These are phyloP conservation scores for Crotalus helleri DNA, from an alignment of 2,113 vertebrate genomes.

Conservation along the genomic window DNA sequence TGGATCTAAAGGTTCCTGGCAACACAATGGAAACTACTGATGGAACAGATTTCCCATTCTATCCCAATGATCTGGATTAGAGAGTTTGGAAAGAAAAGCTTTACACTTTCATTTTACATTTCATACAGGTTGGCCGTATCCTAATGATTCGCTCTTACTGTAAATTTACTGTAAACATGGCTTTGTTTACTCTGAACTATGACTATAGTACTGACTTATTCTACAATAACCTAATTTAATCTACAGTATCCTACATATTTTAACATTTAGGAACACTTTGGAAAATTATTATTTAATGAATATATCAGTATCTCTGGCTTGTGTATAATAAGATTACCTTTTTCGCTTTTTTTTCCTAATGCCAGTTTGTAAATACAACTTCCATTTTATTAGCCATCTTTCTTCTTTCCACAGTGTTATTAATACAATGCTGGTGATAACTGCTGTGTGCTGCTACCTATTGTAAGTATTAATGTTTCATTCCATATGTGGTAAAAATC, in stretches of 20 bases:
- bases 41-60: background rate
- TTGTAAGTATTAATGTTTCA: conserved; percentile 86
- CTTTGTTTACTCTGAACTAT: background rate
- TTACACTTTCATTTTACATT: background rate
- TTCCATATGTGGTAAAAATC: background rate
- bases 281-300: background rate
- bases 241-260: background rate
- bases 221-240: background rate
- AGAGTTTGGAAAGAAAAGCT: background rate
- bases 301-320: background rate
- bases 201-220: background rate
- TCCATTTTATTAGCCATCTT: conserved; percentile 26
- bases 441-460: conserved; percentile 94
- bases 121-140: background rate
- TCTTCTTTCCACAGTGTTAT: conserved; percentile 79
- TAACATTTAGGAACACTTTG: background rate
- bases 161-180: background rate
- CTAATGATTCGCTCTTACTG: background rate
- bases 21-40: background rate
- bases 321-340: background rate
- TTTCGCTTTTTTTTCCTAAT: background rate
- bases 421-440: conserved; percentile 93
- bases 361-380: background rate
- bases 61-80: background rate
- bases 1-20: background rate